Evolutionary conservation across 2,797 vertebrate genomes (phyloP).

Genomic region (Lepidocolaptes lacrymiger): DNA sequence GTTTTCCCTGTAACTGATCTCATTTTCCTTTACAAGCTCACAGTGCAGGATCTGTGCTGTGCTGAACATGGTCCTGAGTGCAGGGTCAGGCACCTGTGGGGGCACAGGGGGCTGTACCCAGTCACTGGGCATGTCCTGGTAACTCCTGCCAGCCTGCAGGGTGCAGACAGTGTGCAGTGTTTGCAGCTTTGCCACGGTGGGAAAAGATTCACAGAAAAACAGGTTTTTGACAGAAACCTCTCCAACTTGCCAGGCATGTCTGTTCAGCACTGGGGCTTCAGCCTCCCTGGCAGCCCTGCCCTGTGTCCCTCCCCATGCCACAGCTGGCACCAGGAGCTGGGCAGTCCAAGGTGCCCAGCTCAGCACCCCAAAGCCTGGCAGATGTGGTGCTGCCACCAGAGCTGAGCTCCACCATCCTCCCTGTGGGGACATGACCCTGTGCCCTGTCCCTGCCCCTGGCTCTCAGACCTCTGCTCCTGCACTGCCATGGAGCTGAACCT

Average conservation of each 20-base stretch:
- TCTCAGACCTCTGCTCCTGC: not conserved
- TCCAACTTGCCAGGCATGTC: accelerated
- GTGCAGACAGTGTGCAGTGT: too few relatives aligned
- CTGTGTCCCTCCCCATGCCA: accelerated
- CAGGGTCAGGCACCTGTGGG: accelerated
- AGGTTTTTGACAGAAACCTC: not conserved
- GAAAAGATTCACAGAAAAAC: not conserved
- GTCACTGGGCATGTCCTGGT: accelerated
- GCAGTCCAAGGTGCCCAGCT: accelerated
- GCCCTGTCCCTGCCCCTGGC: not conserved
- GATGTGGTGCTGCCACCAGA: accelerated
- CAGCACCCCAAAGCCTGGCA: not conserved
- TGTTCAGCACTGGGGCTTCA: accelerated
- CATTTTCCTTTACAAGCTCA: not conserved
- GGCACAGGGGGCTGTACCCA: not conserved
- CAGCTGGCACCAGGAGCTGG: not conserved
- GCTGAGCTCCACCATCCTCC: not conserved
- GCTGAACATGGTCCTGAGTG: accelerated
- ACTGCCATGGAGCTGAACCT: not conserved
- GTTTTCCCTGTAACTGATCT: not conserved
- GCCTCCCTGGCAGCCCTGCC: not conserved
- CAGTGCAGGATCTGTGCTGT: accelerated
- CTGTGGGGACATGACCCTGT: accelerated
- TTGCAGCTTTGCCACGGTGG: not conserved
- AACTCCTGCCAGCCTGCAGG: not conserved